phyloP scores from a whole-genome alignment of 1,140 invertebrate species.

The Eupeodes corollae region DNA sequence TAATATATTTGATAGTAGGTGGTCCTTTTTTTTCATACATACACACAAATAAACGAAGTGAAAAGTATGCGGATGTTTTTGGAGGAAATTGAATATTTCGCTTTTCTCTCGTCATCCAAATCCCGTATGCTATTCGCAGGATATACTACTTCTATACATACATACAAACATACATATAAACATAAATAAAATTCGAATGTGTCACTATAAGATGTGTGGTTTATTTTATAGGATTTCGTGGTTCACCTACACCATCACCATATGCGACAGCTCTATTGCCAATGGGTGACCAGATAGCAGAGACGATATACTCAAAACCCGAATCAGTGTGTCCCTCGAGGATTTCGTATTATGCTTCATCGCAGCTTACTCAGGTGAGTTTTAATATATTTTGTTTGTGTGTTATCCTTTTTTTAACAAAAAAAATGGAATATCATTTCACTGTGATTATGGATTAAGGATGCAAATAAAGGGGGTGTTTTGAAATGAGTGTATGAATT shows the following conservation, averaged over 20 bases:
- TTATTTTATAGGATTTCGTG: constrained; percentile 27
- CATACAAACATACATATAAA: too few species aligned
- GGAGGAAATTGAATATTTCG: too few species aligned
- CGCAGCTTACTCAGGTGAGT: constrained; percentile 30
- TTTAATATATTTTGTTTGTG: not conserved
- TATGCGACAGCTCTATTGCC: constrained; percentile 51
- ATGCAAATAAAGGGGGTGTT: too few species aligned
- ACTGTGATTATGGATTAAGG: too few species aligned
- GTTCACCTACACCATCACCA: constrained; percentile 48
- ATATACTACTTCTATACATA: too few species aligned
- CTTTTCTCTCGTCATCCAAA: too few species aligned
- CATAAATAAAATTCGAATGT: not conserved
- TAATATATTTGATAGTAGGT: constrained; percentile 35
- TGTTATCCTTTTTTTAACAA: too few species aligned
- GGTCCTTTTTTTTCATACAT: not conserved
- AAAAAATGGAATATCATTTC: too few species aligned
- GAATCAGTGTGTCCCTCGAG: constrained; percentile 35
- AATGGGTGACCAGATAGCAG: constrained; percentile 32
- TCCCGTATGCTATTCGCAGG: too few species aligned
- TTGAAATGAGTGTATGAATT: too few species aligned
- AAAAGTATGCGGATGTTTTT: too few species aligned
- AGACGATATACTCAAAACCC: constrained; percentile 43
- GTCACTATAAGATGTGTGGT: not conserved
- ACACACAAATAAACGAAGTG: not conserved
- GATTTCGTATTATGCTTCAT: constrained; percentile 31